A percentile compares a stretch with the other conserved stretches of the same genome.
phyloP scores from a whole-genome alignment of 2,888 invertebrate species.

The Andrena praecox region DNA sequence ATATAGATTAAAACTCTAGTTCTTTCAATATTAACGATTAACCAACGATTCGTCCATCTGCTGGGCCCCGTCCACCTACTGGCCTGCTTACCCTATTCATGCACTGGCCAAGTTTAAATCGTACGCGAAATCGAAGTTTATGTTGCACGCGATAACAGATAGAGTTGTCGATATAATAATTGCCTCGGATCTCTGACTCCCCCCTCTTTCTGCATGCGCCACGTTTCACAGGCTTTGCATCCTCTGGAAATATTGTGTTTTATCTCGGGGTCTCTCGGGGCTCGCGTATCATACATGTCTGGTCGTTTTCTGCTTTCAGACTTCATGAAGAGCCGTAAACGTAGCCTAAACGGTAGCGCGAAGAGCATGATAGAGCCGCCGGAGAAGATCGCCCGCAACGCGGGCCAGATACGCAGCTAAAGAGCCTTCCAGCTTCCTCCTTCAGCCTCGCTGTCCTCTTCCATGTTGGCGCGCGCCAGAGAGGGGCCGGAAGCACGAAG shows the following conservation, averaged over 20 bases:
- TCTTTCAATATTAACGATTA: too few relatives aligned
- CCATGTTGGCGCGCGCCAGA: slow-evolving; percentile 45
- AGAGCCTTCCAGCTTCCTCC: slow-evolving; percentile 69
- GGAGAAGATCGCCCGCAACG: slow-evolving; percentile 84
- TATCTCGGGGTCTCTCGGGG: neutral
- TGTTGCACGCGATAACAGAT: slow-evolving; percentile 59
- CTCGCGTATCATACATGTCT: slow-evolving; percentile 18
- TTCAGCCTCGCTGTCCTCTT: slow-evolving; percentile 68
- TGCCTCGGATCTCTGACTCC: too few relatives aligned
- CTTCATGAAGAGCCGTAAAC: slow-evolving; percentile 89
- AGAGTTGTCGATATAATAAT: neutral
- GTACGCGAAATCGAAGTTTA: slow-evolving; percentile 66
- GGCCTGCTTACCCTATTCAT: too few relatives aligned
- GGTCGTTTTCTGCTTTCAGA: slow-evolving; percentile 86
- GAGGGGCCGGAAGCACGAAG: slow-evolving; percentile 55
- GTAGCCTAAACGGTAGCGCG: slow-evolving; percentile 86
- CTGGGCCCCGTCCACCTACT: too few relatives aligned
- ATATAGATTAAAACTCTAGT: too few relatives aligned
- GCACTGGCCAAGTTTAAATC: slow-evolving; percentile 42
- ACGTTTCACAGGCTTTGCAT: too few relatives aligned
- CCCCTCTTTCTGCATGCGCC: too few relatives aligned
- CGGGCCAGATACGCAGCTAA: slow-evolving; percentile 84
- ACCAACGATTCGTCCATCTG: too few relatives aligned
- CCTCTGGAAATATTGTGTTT: too few relatives aligned
- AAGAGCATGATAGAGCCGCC: slow-evolving; percentile 83